Percentiles rank a stretch among this genome's conserved stretches.
Conservation (phyloP, 1,140 invertebrate species). For the Drosophila rufa region DNA sequence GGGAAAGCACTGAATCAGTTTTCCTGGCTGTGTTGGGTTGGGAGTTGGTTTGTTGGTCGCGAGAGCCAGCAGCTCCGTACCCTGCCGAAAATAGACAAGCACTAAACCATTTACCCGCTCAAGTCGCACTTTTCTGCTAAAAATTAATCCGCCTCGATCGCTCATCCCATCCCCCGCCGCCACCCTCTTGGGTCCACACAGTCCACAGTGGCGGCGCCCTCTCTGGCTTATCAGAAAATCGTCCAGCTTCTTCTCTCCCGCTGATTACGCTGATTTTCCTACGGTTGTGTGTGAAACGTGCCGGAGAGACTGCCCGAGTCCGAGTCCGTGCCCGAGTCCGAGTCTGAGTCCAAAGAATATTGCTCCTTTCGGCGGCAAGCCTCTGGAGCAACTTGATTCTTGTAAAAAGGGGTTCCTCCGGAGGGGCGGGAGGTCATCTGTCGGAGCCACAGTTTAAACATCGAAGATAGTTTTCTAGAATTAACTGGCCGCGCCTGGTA, state of each 20-base stretch:
- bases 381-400: conserved; percentile 6
- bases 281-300: conserved; percentile 39
- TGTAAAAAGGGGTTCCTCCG: not conserved
- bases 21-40: conserved; percentile 31
- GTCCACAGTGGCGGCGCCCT: conserved; percentile 30
- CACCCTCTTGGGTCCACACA: conserved; percentile 54
- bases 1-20: conserved; percentile 27
- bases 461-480: conserved; percentile 55
- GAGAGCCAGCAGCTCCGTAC: conserved; percentile 71
- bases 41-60: conserved; percentile 46
- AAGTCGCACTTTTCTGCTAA: conserved; percentile 76
- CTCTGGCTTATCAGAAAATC: conserved; percentile 68
- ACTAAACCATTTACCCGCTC: conserved; percentile 62
- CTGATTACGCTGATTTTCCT: conserved; percentile 42
- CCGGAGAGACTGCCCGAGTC: not conserved
- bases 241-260: conserved; percentile 30
- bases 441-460: not conserved
- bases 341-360: not conserved
- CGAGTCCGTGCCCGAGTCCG: not conserved
- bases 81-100: conserved; percentile 77
- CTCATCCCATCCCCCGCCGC: conserved; percentile 6
- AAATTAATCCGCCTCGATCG: conserved; percentile 43
- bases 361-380: not conserved
- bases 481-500: conserved; percentile 54
- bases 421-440: not conserved